Evolutionary conservation across 30 jellyfish, hydroid and myxozoan genomes (phyloP).

Genomic region (Morbakka virulenta): DNA sequence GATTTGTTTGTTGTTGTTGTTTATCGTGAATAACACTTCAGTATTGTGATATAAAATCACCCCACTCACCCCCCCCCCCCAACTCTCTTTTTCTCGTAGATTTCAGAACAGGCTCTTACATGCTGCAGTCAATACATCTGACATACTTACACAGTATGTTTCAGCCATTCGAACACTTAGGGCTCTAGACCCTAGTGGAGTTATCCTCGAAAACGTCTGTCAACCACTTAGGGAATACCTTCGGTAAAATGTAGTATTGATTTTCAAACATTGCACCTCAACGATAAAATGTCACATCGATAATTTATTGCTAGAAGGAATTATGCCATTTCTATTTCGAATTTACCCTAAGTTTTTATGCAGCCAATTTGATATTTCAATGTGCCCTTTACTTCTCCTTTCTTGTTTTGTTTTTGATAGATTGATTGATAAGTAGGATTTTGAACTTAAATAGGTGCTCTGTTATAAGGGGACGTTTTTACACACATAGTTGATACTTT

Average conservation of each 20-base stretch:
- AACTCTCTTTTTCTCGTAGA: conserved; percentile 47
- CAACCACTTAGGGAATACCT: conserved; percentile 93
- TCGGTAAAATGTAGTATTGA: conserved; percentile 33
- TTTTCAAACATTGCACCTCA: neutral
- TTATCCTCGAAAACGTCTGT: conserved; percentile 89
- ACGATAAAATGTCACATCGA: too few species aligned
- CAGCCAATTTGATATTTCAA: neutral
- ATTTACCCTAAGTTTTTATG: too few species aligned
- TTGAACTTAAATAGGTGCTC: too few species aligned
- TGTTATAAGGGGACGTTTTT: too few species aligned
- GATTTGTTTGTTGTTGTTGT: too few species aligned
- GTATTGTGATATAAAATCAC: too few species aligned
- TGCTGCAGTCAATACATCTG: conserved; percentile 98
- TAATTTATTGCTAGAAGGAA: too few species aligned
- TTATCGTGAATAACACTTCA: too few species aligned
- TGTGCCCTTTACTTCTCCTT: neutral
- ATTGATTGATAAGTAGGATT: too few species aligned
- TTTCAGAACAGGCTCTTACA: conserved; percentile 90
- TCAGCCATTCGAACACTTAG: conserved; percentile 89
- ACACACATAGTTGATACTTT: too few species aligned
- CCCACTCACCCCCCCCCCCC: too few species aligned
- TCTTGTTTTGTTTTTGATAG: neutral
- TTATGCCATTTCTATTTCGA: too few species aligned
- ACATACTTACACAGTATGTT: conserved; percentile 91
- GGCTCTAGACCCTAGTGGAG: conserved; percentile 95